Conservation (phyloP, 2,113 vertebrate species). For the Sapayoa aenigma region DNA sequence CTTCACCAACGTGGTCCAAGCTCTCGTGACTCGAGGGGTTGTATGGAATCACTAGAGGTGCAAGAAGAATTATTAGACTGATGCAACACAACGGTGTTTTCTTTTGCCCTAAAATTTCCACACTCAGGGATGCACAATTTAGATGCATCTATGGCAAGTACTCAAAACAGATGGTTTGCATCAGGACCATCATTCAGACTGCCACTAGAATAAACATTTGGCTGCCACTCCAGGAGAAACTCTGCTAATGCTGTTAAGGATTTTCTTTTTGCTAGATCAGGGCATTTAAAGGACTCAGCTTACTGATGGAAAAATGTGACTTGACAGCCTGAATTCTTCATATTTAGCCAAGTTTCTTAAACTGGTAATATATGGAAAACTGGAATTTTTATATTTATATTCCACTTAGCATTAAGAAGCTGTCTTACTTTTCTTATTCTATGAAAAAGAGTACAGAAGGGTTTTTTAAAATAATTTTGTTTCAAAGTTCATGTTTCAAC, state of each 20-base stretch:
- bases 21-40: slow-evolving; percentile 91
- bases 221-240: background rate
- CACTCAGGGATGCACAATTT: background rate
- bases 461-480: background rate
- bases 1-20: slow-evolving; percentile 90
- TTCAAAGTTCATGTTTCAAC: background rate
- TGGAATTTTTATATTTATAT: background rate
- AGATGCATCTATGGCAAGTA: background rate
- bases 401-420: background rate
- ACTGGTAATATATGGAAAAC: background rate
- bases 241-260: background rate
- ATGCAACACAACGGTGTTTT: background rate
- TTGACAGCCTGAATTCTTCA: background rate
- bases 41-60: slow-evolving; percentile 79
- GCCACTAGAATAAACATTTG: background rate
- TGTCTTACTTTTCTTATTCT: background rate
- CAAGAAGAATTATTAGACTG: background rate
- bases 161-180: background rate
- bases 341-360: background rate
- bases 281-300: background rate
- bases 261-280: background rate
- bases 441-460: background rate
- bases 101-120: background rate
- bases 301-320: background rate
- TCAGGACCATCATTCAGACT: background rate